A percentile compares a stretch with the other conserved stretches of the same genome.
Evolutionary conservation across 2,113 vertebrate genomes (phyloP).

Genomic region (Turdus rufiventris): DNA sequence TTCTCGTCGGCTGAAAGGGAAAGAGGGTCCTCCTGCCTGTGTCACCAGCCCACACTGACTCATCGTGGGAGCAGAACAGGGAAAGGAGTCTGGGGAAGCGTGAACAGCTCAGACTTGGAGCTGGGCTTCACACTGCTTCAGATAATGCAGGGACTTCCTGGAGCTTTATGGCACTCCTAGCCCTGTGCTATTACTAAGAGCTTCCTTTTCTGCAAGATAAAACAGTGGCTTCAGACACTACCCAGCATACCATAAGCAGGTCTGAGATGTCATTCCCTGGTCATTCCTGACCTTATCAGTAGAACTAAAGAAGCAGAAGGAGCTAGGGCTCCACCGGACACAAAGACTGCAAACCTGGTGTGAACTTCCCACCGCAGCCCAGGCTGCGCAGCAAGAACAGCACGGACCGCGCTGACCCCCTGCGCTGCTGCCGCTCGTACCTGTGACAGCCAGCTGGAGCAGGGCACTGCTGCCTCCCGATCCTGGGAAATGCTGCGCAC

Average conservation of each 20-base stretch:
- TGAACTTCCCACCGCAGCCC: background rate
- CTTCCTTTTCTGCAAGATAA: background rate
- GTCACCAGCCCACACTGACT: background rate
- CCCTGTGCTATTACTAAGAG: background rate
- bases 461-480: background rate
- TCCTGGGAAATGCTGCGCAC: background rate
- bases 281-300: background rate
- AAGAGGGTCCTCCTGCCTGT: background rate
- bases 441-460: background rate
- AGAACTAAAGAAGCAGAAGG: background rate
- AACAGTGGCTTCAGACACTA: background rate
- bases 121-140: background rate
- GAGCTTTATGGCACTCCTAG: background rate
- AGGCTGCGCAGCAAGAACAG: rapidly evolving
- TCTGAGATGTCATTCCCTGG: background rate
- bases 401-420: rapidly evolving
- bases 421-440: background rate
- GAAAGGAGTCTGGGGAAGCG: background rate
- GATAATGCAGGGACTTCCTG: background rate
- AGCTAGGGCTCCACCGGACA: background rate
- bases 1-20: rapidly evolving
- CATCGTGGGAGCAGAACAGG: background rate
- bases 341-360: background rate
- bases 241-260: background rate
- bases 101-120: background rate